Evolutionary conservation across 2,797 vertebrate genomes (phyloP).

Genomic region (Toxotes lorentzi): DNA sequence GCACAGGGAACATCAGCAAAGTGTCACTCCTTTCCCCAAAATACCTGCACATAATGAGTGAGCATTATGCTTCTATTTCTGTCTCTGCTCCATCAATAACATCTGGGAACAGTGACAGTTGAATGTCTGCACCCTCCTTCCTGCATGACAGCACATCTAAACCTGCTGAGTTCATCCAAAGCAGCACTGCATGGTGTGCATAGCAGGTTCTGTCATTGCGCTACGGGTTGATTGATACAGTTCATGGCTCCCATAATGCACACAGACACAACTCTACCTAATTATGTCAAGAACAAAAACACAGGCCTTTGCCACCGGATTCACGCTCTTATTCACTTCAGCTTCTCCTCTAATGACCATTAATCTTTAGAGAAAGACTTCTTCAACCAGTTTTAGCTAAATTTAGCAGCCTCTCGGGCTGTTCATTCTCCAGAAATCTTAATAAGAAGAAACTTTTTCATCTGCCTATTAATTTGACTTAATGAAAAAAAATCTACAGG

Average conservation of each 20-base stretch:
- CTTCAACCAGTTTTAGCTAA: conserved; percentile 45
- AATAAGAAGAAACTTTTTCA: conserved; percentile 42
- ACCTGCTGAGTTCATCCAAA: conserved; percentile 35
- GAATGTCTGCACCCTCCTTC: conserved; percentile 36
- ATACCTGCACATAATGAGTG: conserved; percentile 46
- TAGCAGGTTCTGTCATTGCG: conserved; percentile 40
- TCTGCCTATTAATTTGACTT: conserved; percentile 43
- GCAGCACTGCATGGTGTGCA: conserved; percentile 9
- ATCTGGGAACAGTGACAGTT: conserved; percentile 42
- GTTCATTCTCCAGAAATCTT: conserved; percentile 44
- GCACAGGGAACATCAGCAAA: conserved; percentile 27
- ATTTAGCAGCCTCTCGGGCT: conserved; percentile 43
- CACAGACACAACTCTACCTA: background rate
- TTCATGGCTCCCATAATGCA: conserved; percentile 11
- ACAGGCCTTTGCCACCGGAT: conserved; percentile 24
- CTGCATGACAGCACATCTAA: conserved; percentile 32
- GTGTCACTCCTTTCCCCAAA: conserved; percentile 49
- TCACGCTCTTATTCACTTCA: conserved; percentile 30
- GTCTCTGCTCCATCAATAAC: conserved; percentile 51
- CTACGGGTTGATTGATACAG: conserved; percentile 20
- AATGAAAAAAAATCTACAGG: conserved; percentile 20
- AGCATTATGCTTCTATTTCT: conserved; percentile 59
- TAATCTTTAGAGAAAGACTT: conserved; percentile 37
- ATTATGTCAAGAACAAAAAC: conserved; percentile 46
- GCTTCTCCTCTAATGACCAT: conserved; percentile 43